Evolutionary conservation across 2,888 invertebrate genomes (phyloP), one percentile per base, ranked within the genome.

Genomic region (Caenorhabditis macrosperma): DNA sequence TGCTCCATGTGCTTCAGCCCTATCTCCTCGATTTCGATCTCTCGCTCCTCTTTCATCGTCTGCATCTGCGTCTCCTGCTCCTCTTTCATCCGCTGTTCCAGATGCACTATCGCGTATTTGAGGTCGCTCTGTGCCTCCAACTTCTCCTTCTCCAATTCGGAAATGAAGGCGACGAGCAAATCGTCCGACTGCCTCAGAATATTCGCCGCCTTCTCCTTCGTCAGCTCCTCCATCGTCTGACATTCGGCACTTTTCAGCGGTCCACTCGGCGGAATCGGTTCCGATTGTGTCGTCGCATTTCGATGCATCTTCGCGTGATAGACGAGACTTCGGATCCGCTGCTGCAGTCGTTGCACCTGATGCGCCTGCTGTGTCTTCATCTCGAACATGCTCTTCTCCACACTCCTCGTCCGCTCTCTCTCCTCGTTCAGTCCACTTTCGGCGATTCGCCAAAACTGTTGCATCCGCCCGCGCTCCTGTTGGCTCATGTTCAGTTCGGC

Each of bases 51-150:
- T 6, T 68, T 55, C 61, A 76, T 74, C n/a, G 75, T 60, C 20
- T 69, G 54, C 48, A 78, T 57, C 71, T 85, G 77, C 20, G 66
- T 79, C 52, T 86, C 86, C 52, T 82, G 76, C 59, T 88, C 87
- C 54, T 87, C 84, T 46, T 84, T 82, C 80, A 88, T 82, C 26
- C 87, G 50, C 55, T 88, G 87, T 57, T 88, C 87, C 69, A 88
- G 57, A 52, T 87, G 87, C 1, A 85, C 86, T 30, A 88, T 78
- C 3, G 88, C 85, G 50, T 86, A 88, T 35, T 87, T 86, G 59
- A 86, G 79, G 63, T 88, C 88, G 48, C 76, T 82, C 57, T 88
- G 87, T 0, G 88, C 88, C 48, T 87, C 82, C 22, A 86, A 41
- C 54, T 86, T 87, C 30, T 84, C 87, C 38, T 84, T 78, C 54